Conservation (phyloP, 2,797 vertebrate species). For the Melanotaenia pygmaea region DNA sequence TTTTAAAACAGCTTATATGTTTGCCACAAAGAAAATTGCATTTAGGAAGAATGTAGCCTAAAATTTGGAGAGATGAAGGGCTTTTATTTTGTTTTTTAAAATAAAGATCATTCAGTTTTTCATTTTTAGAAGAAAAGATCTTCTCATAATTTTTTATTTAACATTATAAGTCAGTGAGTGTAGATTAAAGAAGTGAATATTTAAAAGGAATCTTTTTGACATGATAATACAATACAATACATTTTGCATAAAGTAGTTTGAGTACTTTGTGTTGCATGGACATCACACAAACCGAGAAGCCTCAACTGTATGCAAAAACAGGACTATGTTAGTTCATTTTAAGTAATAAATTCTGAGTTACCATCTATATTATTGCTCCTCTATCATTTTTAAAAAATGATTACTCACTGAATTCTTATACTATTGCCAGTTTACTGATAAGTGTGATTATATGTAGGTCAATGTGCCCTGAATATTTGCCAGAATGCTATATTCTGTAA, state of each 20-base stretch:
- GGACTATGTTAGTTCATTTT: neutral
- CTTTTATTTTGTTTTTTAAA: neutral
- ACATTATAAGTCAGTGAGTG: neutral
- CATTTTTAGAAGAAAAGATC: neutral
- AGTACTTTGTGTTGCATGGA: neutral
- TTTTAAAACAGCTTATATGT: too few relatives aligned
- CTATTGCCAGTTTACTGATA: constrained; percentile 1
- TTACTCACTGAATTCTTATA: neutral
- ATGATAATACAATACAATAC: neutral
- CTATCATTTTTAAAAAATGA: neutral
- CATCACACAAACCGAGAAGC: neutral
- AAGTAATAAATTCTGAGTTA: neutral
- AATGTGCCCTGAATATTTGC: constrained; percentile 7
- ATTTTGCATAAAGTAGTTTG: neutral
- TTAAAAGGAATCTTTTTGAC: too few relatives aligned
- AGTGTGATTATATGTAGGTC: constrained; percentile 17
- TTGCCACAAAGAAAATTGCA: too few relatives aligned
- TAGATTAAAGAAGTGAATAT: neutral
- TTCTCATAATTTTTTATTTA: neutral
- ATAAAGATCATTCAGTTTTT: neutral
- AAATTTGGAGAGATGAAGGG: neutral
- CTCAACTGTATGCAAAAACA: neutral
- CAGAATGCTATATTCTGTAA: constrained; percentile 31
- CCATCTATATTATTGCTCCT: neutral
- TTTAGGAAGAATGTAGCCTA: neutral